Evolutionary conservation across 2,888 invertebrate species (phyloP).

Genomic region (Chromoteleia sp.): DNA sequence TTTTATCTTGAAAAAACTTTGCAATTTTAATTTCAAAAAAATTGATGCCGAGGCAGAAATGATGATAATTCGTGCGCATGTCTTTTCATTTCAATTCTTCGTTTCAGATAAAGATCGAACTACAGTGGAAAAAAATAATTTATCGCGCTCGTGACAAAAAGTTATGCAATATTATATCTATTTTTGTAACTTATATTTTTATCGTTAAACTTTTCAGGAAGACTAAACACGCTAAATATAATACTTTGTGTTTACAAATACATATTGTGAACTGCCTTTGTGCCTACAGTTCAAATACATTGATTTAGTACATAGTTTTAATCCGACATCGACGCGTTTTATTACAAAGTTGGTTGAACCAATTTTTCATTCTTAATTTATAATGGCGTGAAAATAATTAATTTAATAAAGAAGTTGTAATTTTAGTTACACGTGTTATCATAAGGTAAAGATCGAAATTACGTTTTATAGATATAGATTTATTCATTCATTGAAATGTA

Average conservation of each 20-base stretch:
- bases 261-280: not conserved
- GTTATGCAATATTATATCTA: conserved; percentile 10
- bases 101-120: conserved; percentile 19
- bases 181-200: conserved; percentile 27
- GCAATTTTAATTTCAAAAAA: not conserved
- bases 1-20: not conserved
- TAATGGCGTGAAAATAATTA: not conserved
- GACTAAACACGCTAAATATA: conserved; percentile 9
- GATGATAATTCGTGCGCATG: not conserved
- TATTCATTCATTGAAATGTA: not conserved
- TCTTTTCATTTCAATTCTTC: not conserved
- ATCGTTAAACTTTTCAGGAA: conserved; percentile 31
- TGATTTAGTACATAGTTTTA: conserved; percentile 12
- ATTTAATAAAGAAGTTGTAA: not conserved
- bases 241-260: conserved; percentile 35
- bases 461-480: not conserved
- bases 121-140: conserved; percentile 4
- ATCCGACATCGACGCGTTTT: not conserved
- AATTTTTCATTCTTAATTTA: not conserved
- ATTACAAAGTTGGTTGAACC: not conserved
- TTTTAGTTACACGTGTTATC: not conserved
- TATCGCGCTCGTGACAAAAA: not conserved
- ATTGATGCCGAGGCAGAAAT: not conserved
- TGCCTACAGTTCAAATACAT: not conserved
- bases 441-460: not conserved